phyloP scores from a whole-genome alignment of 92 coral and sea anemone genomes.

The Pocillopora grandis region DNA sequence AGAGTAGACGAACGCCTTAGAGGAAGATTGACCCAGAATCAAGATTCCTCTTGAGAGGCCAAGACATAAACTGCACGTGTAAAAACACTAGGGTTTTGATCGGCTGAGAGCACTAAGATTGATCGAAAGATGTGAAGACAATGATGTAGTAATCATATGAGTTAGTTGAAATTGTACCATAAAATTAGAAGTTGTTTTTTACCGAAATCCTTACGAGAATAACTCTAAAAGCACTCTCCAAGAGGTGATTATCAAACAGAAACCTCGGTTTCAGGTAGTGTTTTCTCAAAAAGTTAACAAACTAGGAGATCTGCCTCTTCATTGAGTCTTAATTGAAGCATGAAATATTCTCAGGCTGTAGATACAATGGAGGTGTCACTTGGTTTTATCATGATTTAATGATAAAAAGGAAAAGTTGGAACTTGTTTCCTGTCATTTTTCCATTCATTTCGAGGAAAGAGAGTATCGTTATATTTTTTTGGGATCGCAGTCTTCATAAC shows the following conservation, averaged over 20 bases:
- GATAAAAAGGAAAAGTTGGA: background rate
- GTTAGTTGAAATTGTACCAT: background rate
- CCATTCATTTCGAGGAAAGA: background rate
- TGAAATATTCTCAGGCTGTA: conserved; percentile 6
- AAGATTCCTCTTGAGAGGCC: background rate
- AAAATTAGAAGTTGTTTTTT: background rate
- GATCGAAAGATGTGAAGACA: background rate
- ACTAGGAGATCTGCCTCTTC: background rate
- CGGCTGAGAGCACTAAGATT: background rate
- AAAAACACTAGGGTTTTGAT: background rate
- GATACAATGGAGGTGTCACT: background rate
- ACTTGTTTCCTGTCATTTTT: background rate
- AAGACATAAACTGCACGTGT: background rate
- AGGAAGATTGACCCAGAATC: background rate
- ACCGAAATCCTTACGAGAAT: background rate
- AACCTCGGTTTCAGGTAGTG: background rate
- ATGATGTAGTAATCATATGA: background rate
- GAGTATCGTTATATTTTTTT: no score
- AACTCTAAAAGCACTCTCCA: background rate
- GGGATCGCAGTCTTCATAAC: no score
- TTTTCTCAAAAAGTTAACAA: background rate
- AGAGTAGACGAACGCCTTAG: background rate
- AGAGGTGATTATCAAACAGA: background rate
- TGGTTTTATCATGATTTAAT: background rate
- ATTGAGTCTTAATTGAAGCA: conserved; percentile 5